Percentiles rank a stretch among this genome's conserved stretches.
phyloP scores from a whole-genome alignment of 1,140 invertebrate genomes.

The Cherax destructor region DNA sequence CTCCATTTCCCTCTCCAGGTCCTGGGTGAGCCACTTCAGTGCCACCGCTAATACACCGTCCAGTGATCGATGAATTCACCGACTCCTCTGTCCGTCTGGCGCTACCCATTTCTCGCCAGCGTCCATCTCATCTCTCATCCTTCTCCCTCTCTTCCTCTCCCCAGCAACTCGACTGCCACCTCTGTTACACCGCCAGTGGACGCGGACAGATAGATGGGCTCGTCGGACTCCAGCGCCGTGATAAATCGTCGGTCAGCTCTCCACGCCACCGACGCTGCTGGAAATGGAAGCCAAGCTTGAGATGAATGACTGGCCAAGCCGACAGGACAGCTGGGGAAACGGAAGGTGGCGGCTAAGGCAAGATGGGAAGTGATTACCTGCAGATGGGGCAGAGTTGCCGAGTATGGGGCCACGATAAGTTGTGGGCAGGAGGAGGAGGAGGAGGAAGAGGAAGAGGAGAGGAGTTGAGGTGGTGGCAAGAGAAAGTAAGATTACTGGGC shows the following conservation, averaged over 20 bases:
- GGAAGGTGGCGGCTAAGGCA: conserved; percentile 8
- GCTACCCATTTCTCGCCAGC: neutral
- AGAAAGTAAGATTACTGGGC: neutral
- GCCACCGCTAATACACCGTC: conserved; percentile 13
- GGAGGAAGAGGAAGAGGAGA: neutral
- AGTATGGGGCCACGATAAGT: neutral
- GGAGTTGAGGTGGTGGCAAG: neutral
- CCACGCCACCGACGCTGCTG: conserved; percentile 23
- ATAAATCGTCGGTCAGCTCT: conserved; percentile 47
- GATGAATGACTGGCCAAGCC: conserved; percentile 29
- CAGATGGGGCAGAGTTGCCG: conserved; percentile 17
- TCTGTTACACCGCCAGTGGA: conserved; percentile 37
- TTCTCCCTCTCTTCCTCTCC: neutral
- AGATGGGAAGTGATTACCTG: conserved; percentile 44
- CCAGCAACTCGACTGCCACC: conserved; percentile 20
- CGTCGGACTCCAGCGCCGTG: conserved; percentile 34
- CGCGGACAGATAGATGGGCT: conserved; percentile 39
- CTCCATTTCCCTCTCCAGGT: neutral
- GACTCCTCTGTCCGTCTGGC: neutral
- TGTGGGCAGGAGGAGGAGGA: neutral
- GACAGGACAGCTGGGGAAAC: conserved; percentile 19
- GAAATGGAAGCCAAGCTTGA: conserved; percentile 45
- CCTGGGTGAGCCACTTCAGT: neutral
- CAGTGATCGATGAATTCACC: conserved; percentile 1
- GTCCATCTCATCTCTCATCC: neutral